phyloP scores from a whole-genome alignment of 2,113 vertebrate species.

The Tenrec ecaudatus region DNA sequence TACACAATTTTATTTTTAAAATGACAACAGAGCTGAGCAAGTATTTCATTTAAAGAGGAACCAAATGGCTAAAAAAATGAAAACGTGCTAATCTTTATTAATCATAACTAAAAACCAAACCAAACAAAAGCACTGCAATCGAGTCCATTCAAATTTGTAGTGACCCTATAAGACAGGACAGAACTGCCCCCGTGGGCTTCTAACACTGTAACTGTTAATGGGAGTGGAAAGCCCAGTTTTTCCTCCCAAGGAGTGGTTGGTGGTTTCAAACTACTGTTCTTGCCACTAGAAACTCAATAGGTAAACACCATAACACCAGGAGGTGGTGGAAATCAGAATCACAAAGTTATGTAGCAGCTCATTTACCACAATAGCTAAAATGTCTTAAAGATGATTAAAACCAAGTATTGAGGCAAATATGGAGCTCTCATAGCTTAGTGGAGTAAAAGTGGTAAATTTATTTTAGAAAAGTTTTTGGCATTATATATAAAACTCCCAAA shows the following conservation, averaged over 20 bases:
- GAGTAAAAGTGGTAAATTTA: neutral
- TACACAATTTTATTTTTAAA: neutral
- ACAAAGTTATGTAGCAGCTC: neutral
- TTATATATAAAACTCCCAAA: neutral
- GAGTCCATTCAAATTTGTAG: too few species aligned
- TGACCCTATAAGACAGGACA: too few species aligned
- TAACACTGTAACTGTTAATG: too few species aligned
- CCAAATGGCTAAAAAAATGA: neutral
- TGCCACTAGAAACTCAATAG: too few species aligned
- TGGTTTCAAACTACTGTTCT: too few species aligned
- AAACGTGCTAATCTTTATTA: neutral
- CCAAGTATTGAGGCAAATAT: neutral
- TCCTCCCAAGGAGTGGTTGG: too few species aligned
- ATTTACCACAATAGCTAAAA: neutral
- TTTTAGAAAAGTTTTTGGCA: neutral
- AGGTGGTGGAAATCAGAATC: neutral
- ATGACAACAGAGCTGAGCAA: neutral
- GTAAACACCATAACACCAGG: too few species aligned
- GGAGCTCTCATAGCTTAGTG: neutral
- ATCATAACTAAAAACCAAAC: too few species aligned
- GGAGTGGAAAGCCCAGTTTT: too few species aligned
- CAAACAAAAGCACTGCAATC: too few species aligned
- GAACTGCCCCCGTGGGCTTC: too few species aligned
- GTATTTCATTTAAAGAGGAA: constrained; percentile 24
- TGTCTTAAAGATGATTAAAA: neutral